phyloP scores from a whole-genome alignment of 2,888 invertebrate genomes.

The Bibio marci region DNA sequence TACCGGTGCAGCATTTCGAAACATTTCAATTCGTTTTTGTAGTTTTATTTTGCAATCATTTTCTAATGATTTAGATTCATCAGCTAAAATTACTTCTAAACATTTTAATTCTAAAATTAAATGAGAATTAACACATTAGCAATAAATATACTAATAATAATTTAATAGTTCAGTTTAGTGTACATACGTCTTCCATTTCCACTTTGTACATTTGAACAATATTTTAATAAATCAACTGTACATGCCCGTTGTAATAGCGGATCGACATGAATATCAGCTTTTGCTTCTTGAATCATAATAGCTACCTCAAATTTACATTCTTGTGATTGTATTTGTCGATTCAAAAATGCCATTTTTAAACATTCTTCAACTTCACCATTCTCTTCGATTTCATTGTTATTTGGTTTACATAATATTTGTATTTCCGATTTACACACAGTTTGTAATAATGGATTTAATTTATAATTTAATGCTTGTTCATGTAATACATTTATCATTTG shows the following conservation, averaged over 20 bases:
- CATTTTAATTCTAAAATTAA: constrained; percentile 51
- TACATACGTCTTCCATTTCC: constrained; percentile 82
- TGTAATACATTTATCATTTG: constrained; percentile 68
- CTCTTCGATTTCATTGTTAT: constrained; percentile 22
- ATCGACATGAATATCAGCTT: constrained; percentile 91
- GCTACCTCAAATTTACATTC: constrained; percentile 75
- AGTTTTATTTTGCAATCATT: constrained; percentile 66
- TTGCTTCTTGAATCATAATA: constrained; percentile 71
- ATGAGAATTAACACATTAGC: not conserved
- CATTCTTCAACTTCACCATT: constrained; percentile 65
- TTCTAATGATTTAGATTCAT: constrained; percentile 51
- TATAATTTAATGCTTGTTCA: constrained; percentile 80
- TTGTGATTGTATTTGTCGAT: constrained; percentile 51
- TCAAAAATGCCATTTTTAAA: constrained; percentile 65
- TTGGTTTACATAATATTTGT: constrained; percentile 39
- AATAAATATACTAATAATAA: not conserved
- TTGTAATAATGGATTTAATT: constrained; percentile 73
- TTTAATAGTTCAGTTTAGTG: too few species aligned
- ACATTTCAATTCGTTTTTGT: constrained; percentile 74
- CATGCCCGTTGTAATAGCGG: constrained; percentile 81
- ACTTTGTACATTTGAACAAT: constrained; percentile 61
- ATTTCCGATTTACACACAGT: constrained; percentile 63
- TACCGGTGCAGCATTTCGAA: constrained; percentile 67
- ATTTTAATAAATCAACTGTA: constrained; percentile 62
- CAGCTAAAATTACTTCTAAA: constrained; percentile 48